These are phyloP conservation scores for Cephonodes hylas DNA, from an alignment of 2,888 invertebrate species.

Conservation along the genomic window DNA sequence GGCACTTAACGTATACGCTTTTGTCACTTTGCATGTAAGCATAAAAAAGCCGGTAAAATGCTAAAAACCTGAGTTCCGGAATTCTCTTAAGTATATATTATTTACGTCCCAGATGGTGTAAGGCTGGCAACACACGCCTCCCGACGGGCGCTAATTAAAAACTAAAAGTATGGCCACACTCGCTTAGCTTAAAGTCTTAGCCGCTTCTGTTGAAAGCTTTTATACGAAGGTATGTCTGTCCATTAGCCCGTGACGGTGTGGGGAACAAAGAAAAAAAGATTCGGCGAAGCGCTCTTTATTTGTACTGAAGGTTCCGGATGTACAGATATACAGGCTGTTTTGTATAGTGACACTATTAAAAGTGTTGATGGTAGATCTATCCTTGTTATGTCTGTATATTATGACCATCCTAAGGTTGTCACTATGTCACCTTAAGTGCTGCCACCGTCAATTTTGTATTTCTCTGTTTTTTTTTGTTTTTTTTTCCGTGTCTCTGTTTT, in stretches of 20 bases:
- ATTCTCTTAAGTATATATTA: no score
- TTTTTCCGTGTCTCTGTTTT: no score
- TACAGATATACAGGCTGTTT: neutral
- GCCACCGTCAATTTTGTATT: no score
- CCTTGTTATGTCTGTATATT: no score
- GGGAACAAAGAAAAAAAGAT: neutral
- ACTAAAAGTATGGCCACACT: constrained; percentile 9
- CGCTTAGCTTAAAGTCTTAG: constrained; percentile 3
- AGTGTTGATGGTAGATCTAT: neutral
- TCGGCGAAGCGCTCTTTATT: neutral
- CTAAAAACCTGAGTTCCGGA: no score
- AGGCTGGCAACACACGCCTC: neutral
- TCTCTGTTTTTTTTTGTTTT: no score
- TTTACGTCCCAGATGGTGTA: neutral
- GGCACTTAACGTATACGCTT: no score
- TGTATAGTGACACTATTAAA: neutral
- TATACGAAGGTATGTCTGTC: constrained; percentile 9
- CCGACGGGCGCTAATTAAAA: constrained; percentile 7
- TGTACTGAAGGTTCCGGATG: neutral
- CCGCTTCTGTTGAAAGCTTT: constrained; percentile 13
- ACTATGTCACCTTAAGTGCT: no score
- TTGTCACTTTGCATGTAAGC: no score
- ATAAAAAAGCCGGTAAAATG: no score
- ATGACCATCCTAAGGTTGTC: no score
- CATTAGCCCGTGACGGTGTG: constrained; percentile 9